Percentiles rank a stretch among this genome's conserved stretches.
These are phyloP conservation scores for Enteromius mattozi DNA, from an alignment of 2,797 vertebrate species.

Conservation along the genomic window DNA sequence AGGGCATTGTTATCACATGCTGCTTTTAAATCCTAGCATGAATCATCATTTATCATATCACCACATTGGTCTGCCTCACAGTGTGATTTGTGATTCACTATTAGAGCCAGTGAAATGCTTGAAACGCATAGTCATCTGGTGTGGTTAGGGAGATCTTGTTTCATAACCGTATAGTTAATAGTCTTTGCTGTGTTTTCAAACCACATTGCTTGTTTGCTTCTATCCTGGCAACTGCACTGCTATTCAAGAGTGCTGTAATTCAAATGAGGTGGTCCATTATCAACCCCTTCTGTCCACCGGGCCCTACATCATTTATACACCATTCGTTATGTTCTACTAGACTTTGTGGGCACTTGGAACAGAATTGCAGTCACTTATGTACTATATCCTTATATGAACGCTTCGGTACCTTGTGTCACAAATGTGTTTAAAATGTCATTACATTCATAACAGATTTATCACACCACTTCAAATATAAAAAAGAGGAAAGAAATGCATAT, in stretches of 20 bases:
- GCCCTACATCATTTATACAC: neutral
- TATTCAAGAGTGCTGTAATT: constrained; percentile 6
- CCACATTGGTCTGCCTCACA: constrained; percentile 1
- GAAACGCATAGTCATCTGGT: neutral
- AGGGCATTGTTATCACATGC: constrained; percentile 23
- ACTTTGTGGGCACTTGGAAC: neutral
- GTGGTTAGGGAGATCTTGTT: neutral
- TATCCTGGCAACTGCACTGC: constrained; percentile 5
- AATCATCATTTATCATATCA: constrained; percentile 33
- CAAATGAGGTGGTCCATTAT: constrained; percentile 35
- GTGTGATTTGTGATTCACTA: neutral
- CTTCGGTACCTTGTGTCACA: neutral
- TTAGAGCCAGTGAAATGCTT: neutral
- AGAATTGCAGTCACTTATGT: neutral
- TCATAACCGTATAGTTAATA: neutral
- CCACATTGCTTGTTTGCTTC: constrained; percentile 9
- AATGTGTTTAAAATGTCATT: constrained; percentile 9
- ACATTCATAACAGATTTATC: constrained; percentile 6
- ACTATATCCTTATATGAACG: neutral
- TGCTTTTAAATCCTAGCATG: constrained; percentile 23
- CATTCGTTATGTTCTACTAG: constrained; percentile 5
- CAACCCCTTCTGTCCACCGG: neutral
- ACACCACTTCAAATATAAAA: neutral
- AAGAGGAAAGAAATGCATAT: neutral
- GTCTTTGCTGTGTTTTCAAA: neutral